Percentiles rank a stretch among this genome's conserved stretches.
These are phyloP conservation scores for Diorhabda carinulata DNA, from an alignment of 1,140 invertebrate genomes.

Conservation along the genomic window DNA sequence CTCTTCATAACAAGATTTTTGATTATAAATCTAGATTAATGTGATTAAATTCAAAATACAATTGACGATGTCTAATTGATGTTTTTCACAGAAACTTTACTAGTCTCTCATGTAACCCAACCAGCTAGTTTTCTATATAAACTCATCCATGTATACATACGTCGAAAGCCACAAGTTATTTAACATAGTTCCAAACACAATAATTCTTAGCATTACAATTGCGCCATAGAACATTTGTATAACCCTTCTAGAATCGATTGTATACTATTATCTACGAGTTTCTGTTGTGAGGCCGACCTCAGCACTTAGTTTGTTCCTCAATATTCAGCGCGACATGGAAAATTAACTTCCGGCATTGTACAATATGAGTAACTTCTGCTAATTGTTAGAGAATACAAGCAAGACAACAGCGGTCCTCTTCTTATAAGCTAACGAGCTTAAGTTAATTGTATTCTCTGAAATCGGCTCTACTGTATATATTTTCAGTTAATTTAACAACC, in stretches of 20 bases:
- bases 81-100: too few relatives aligned
- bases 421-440: slow-evolving; percentile 7
- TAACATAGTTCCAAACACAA: too few relatives aligned
- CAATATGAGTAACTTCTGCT: slow-evolving; percentile 14
- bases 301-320: background rate
- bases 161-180: too few relatives aligned
- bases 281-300: background rate
- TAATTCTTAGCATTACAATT: too few relatives aligned
- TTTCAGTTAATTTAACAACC: slow-evolving; percentile 11
- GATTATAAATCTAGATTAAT: too few relatives aligned
- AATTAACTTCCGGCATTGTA: slow-evolving; percentile 8
- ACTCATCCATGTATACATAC: too few relatives aligned
- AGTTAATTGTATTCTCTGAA: slow-evolving; percentile 11
- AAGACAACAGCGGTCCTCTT: background rate
- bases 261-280: slow-evolving; percentile 3
- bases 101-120: too few relatives aligned
- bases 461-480: slow-evolving; percentile 8
- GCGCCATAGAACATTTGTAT: too few relatives aligned
- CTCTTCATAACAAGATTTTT: too few relatives aligned
- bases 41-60: too few relatives aligned
- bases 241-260: background rate
- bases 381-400: slow-evolving; percentile 11
- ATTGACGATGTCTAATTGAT: too few relatives aligned
- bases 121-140: too few relatives aligned
- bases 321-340: slow-evolving; percentile 6